Base-by-base conservation (phyloP, 2,113 vertebrate genomes). In the Psittacula cyanocephala region DNA sequence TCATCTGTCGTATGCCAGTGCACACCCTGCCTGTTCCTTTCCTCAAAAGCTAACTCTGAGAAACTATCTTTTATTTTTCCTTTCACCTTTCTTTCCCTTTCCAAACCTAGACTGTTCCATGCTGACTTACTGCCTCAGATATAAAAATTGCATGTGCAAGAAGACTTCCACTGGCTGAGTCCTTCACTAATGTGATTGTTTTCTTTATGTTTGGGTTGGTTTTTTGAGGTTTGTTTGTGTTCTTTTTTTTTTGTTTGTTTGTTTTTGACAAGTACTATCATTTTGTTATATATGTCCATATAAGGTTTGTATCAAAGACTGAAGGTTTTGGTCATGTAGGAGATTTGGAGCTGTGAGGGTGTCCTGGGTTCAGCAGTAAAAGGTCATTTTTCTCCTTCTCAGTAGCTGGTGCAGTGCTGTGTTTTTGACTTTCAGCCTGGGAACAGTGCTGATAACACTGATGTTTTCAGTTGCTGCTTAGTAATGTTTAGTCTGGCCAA, bases 281-380 rank as follows among this genome's bases (percentile, higher is more conserved):
- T 3, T 78, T 74, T 62, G 27, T 49, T 74, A 5, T 8, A 18
- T 33, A 5, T 13, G 4, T 62, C 19, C 44, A 29, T 53, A n/a
- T 64, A 69, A 59, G 10, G 5, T 50, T 78, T 65, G 7, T 74
- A 53, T 86, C 39, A 31, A 64, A 84, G 59, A 55, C 47, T 59
- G 57, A 33, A 20, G 1, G 0, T 16, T 89, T 53, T 59, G 16
- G 37, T 44, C 13, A 16, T 3, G 1, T 22, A 1, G 0, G 57
- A 47, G n/a, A 44, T 39, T n/a, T 46, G 69, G 28, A 85, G 31
- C 47, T 71, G 17, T 80, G 24, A 44, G 49, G 18, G 46, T 46
- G 46, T 46, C 19, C 46, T 46, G 46, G 46, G 46, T 46, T 46
- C 46, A 46, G 46, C 46, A 46, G 46, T 46, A 46, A 19, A 9